These are phyloP conservation scores for Sphinx pinastri DNA, from an alignment of 2,888 invertebrate genomes.

Conservation along the genomic window DNA sequence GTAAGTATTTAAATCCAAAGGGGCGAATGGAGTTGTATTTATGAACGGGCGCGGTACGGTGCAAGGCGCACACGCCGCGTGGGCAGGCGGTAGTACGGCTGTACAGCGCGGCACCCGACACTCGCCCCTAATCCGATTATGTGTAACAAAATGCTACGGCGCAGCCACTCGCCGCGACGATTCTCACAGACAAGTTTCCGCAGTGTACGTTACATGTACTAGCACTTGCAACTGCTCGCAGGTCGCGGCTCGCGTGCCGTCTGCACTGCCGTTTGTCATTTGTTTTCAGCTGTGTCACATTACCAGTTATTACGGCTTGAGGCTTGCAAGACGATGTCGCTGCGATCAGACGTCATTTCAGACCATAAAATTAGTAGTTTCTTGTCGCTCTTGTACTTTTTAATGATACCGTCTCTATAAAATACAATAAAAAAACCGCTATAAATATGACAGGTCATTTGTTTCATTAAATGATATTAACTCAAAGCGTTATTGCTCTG, in stretches of 20 bases:
- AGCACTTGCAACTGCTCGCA: constrained; percentile 39
- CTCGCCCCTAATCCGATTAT: constrained; percentile 76
- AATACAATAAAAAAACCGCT: background rate
- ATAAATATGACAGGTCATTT: background rate
- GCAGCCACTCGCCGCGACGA: constrained; percentile 54
- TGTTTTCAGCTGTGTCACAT: constrained; percentile 10
- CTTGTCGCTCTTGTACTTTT: background rate
- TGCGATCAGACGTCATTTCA: background rate
- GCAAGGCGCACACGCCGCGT: constrained; percentile 62
- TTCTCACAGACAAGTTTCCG: constrained; percentile 50
- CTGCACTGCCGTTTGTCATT: background rate
- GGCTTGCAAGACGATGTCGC: background rate
- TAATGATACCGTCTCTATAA: background rate
- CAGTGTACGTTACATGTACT: constrained; percentile 51
- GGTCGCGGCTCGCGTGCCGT: background rate
- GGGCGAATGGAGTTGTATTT: constrained; percentile 61
- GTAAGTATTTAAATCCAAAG: constrained; percentile 56
- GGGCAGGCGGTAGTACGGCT: constrained; percentile 63
- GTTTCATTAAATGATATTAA: background rate
- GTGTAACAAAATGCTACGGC: constrained; percentile 78
- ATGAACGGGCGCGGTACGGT: constrained; percentile 65
- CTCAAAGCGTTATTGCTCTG: background rate
- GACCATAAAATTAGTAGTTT: too few relatives aligned
- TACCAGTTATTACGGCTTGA: constrained; percentile 10
- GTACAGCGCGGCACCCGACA: constrained; percentile 50